phyloP scores from a whole-genome alignment of 2,888 invertebrate genomes.

The Halictus ligatus region DNA sequence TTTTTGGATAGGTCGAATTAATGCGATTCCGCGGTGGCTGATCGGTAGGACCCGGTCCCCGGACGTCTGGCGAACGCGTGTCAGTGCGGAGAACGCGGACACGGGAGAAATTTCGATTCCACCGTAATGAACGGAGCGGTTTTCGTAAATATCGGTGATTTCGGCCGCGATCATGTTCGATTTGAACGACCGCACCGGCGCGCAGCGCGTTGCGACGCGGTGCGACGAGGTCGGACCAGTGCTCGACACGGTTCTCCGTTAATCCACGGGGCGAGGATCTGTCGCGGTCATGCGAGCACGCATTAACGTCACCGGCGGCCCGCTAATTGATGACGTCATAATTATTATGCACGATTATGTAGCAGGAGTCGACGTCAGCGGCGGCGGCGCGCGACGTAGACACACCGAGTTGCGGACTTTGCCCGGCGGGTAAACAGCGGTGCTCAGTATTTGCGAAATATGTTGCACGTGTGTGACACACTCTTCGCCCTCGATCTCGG shows the following conservation, averaged over 20 bases:
- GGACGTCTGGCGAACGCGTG: background rate
- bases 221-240: slow-evolving; percentile 23
- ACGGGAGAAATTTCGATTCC: slow-evolving; percentile 41
- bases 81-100: background rate
- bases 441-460: background rate
- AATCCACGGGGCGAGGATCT: slow-evolving; percentile 63
- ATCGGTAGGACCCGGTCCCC: slow-evolving; percentile 29
- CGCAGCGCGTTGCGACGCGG: background rate
- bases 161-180: slow-evolving; percentile 51
- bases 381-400: slow-evolving; percentile 61
- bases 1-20: slow-evolving; percentile 13
- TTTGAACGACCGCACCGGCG: slow-evolving; percentile 48
- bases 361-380: slow-evolving; percentile 58
- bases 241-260: slow-evolving; percentile 43
- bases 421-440: slow-evolving; percentile 27
- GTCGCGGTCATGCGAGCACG: slow-evolving; percentile 69
- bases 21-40: slow-evolving; percentile 43
- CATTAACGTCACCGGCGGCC: slow-evolving; percentile 79
- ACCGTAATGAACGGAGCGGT: slow-evolving; percentile 48
- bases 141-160: slow-evolving; percentile 58
- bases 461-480: background rate
- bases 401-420: slow-evolving; percentile 77
- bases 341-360: slow-evolving; percentile 82
- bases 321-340: slow-evolving; percentile 82
- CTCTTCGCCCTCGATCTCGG: no score